Base-by-base conservation (phyloP, 2,888 invertebrate genomes). In the Trachelus iudaicus region DNA sequence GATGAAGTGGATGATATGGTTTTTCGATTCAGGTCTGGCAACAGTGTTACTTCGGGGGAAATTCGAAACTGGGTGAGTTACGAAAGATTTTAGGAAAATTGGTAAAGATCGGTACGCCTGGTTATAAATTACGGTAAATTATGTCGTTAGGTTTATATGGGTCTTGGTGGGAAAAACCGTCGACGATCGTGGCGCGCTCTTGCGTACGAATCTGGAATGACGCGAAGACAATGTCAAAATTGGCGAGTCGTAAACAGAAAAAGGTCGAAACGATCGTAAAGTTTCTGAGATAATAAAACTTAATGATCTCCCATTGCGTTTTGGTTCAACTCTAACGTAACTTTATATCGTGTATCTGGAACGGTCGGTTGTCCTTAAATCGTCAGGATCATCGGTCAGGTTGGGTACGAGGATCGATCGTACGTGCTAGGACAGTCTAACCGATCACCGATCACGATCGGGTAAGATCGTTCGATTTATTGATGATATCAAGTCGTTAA, bases 221-320 rank as follows among this genome's bases (percentile, higher is more conserved):
- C 73, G 81, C 79, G 79, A 80, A 85, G 23, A 76, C 79, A 77
- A 81, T 74, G 77, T 80, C 84, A 79, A 85, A 86, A 85, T 83
- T 75, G 82, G 82, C 75, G 71, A 78, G 77, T 80, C 74, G 79
- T 81, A 81, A 85, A 84, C 9, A n/a, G 79, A 77, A n/a, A 86
- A 85, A 84, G 86, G 83, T 85, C 84, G 83, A 81, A 76, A 79
- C 75, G 83, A 71, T 84, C 85, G 84, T 87, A 86, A 87, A 87
- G 81, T 85, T 82, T 83, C 82, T 80, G 80, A 80, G 82, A 83
- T 81, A 83, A 87, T 85, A 85, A 87, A 86, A 84, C 81, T 77
- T 40, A 78, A 85, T 79, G 81, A 83, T 77, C 56, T 75, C 30
- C 73, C 69, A 81, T 81, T 81, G 77, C 78, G 80, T 73, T 78